Evolutionary conservation across 2,797 vertebrate species (phyloP), one percentile per base, ranked within the genome.

Genomic region (Sitta carolinensis): DNA sequence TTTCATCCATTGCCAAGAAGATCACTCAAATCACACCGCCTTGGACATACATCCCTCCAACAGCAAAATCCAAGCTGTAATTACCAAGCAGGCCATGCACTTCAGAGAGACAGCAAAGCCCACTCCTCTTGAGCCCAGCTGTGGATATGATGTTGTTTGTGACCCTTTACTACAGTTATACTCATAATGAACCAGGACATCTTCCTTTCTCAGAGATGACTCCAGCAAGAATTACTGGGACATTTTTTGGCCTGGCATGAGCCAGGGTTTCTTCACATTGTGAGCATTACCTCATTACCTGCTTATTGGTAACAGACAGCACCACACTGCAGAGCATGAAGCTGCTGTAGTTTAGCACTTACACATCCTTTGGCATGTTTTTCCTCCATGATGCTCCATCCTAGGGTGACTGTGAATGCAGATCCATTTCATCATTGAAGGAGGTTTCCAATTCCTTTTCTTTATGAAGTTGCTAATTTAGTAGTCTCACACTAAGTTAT

Each of bases 221-320:
- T 86, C 74, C 57, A 67, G 30, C 19, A 92, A 90, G 77, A 93
- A 79, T 81, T 86, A 81, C 27, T 23, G 42, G 30, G 57, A 51
- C 9, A 26, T 47, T 72, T 96, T 82, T 74, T 74, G 45, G 77
- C 38, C 70, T 86, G 45, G 36, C 27, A 59, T 43, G 42, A 84
- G 52, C 14, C 48, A 54, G 57, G 25, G 7, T 70, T 54, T 34
- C 59, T 67, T 82, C 85, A 79, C n/a, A 27, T 54, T 82, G 63
- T 84, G 68, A 96, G 67, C 77, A 64, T n/a, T n/a, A n/a, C n/a
- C n/a, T n/a, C n/a, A n/a, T n/a, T 93, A 96, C 94, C 94, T 97
- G 96, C 52, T 84, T 52, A 22, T 23, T 63, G 48, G 16, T 74
- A 73, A 30, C 64, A 74, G 89, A 51, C 42, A 64, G 34, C 57